phyloP scores from a whole-genome alignment of 2,113 vertebrate genomes.

The Cricetomys ansorgei region DNA sequence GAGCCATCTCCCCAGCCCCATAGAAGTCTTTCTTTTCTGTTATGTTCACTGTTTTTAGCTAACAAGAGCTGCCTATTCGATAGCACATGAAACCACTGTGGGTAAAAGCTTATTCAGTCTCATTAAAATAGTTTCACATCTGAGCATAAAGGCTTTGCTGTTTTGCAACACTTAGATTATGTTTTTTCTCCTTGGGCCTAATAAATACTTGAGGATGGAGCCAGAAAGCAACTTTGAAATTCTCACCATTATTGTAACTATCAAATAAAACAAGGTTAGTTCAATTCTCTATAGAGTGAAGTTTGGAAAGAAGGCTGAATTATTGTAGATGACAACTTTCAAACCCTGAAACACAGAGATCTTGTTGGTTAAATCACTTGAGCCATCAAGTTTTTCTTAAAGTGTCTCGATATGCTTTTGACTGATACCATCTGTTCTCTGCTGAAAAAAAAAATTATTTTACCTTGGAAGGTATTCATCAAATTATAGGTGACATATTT shows the following conservation, averaged over 20 bases:
- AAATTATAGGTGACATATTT: conserved; percentile 81
- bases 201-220: conserved; percentile 52
- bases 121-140: conserved; percentile 46
- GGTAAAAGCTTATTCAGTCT: conserved; percentile 33
- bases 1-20: background rate
- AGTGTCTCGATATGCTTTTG: conserved; percentile 75
- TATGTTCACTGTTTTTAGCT: background rate
- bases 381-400: conserved; percentile 79
- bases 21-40: conserved; percentile 15
- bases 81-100: background rate
- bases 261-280: conserved; percentile 65
- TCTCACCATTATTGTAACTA: conserved; percentile 63
- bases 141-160: conserved; percentile 28
- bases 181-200: background rate
- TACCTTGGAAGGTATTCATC: conserved; percentile 80
- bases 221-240: conserved; percentile 57
- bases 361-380: conserved; percentile 73
- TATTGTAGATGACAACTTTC: conserved; percentile 71
- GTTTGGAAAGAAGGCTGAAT: conserved; percentile 63
- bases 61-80: background rate
- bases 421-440: conserved; percentile 81
- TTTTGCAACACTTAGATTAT: conserved; percentile 16
- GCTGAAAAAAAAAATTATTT: conserved; percentile 73
- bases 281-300: conserved; percentile 62
- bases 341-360: conserved; percentile 64